Base-by-base conservation (phyloP, 1,140 invertebrate genomes). In the Amphibalanus amphitrite region DNA sequence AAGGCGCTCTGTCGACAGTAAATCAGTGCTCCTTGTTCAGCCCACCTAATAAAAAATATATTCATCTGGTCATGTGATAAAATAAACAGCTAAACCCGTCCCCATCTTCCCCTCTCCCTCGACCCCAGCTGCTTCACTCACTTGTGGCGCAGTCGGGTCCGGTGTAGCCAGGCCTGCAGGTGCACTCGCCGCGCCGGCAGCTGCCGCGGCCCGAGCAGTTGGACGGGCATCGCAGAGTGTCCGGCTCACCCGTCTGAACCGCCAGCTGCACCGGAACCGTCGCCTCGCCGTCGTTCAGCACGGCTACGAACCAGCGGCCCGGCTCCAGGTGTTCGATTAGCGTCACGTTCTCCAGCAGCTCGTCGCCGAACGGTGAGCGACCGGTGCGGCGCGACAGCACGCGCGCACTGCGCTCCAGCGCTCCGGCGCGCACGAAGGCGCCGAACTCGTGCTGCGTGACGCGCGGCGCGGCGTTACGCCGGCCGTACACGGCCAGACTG, bases 371-470 rank as follows among this genome's bases (percentile, higher is more conserved):
- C 30, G 26, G 6, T 1, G 47, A 65, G 64, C 69, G 29, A 28
- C 65, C 40, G 70, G 29, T 67, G 47, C 75, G 69, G 70, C n/a
- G n/a, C n/a, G 30, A 72, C 74, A 67, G 72, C 73, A 71, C 30
- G 74, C 73, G 71, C 71, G 29, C 71, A 73, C 73, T 75, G 75
- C 47, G 47, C 47, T 59, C 13, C 47, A 59, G 13, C 47, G 10
- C 10, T 8, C 47, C 47, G 47, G 13, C 47, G 13, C 89, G 88
- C 74, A 93, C 88, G 78, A 93, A 92, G 82, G 96, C 91, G 26
- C 92, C 90, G 79, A 97, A 95, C 79, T 97, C 94, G 79, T 96
- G 95, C 79, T 96, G 92, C 33, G 93, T 95, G 73, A 97, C 90
- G 77, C 92, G 93, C 0, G 95, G 94, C 0, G 91, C 90, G 29